Base-by-base conservation (phyloP, 2,888 invertebrate genomes). In the Harpalus rufipes region DNA sequence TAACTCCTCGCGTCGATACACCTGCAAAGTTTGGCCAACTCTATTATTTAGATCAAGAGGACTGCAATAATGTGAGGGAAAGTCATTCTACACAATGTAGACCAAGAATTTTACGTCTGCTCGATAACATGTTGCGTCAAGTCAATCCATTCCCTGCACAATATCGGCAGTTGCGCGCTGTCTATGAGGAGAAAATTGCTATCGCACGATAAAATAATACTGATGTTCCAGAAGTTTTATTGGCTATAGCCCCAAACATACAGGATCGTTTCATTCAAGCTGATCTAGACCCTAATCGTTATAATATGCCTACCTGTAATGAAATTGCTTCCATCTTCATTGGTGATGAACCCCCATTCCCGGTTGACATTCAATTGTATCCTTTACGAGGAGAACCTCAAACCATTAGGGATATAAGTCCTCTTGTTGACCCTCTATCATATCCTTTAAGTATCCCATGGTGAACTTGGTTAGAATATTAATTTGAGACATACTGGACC, bases 271-370 rank as follows among this genome's bases (percentile, higher is more conserved):
- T 65, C 16, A 8, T 8, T 18, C n/a, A 65, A 65, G 16, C 16
- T 4, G n/a, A 12, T 7, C 12, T 65, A 16, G 65, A 65, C 12
- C 18, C 21, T 5, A 65, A 65, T 16, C 65, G 65, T 3, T 65
- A 65, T 16, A 18, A 65, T 21, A 25, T 65, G 7, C 65, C 65
- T 16, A 12, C 16, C 16, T 65, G 16, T 3, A 65, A 65, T 16
- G 65, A 65, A 65, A 16, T 65, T 65, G 65, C 65, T 65, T 8
- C 65, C 6, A 65, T 65, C 16, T 65, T 65, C 18, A 12, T 65
- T 21, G 65, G 65, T 10, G 65, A 25, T 4, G n/a, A n/a, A n/a
- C n/a, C n/a, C n/a, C n/a, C n/a, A n/a, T n/a, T n/a, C n/a, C n/a
- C n/a, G n/a, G n/a, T n/a, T n/a, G n/a, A n/a, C n/a, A n/a, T n/a